Percentiles rank a stretch among this genome's conserved stretches.
Evolutionary conservation across 2,888 invertebrate genomes (phyloP).

Genomic region (Limnephilus auricula): DNA sequence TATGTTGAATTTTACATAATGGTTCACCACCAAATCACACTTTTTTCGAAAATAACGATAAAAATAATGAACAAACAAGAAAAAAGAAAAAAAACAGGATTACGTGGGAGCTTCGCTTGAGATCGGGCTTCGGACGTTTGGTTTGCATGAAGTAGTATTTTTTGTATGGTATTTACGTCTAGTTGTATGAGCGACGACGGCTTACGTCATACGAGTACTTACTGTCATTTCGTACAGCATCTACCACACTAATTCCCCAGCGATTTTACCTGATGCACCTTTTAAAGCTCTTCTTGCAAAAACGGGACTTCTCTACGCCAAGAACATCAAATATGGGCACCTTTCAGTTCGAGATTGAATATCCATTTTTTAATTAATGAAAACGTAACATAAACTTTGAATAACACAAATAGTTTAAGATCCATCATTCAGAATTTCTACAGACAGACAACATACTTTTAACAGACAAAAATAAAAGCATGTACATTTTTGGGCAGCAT

Average conservation of each 20-base stretch:
- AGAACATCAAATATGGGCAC: not conserved
- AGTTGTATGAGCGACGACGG: not conserved
- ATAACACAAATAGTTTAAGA: too few species aligned
- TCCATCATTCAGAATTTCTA: too few species aligned
- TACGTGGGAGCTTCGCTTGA: not conserved
- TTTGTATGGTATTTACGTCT: not conserved
- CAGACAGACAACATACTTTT: too few species aligned
- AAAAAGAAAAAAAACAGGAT: not conserved
- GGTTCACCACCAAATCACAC: not conserved
- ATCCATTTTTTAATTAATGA: too few species aligned
- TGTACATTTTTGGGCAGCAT: too few species aligned
- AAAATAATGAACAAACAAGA: not conserved
- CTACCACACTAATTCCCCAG: not conserved
- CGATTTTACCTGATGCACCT: not conserved
- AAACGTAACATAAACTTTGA: too few species aligned
- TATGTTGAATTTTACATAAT: too few species aligned
- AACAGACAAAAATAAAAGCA: too few species aligned
- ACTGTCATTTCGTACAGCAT: not conserved
- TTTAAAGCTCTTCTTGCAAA: not conserved
- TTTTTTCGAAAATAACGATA: not conserved
- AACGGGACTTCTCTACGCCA: not conserved
- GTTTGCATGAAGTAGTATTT: not conserved
- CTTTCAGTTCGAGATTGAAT: not conserved
- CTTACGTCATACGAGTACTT: slow-evolving; percentile 12
- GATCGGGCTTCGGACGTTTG: not conserved